phyloP scores from a whole-genome alignment of 2,888 invertebrate genomes.

The Campoplex nolae region DNA sequence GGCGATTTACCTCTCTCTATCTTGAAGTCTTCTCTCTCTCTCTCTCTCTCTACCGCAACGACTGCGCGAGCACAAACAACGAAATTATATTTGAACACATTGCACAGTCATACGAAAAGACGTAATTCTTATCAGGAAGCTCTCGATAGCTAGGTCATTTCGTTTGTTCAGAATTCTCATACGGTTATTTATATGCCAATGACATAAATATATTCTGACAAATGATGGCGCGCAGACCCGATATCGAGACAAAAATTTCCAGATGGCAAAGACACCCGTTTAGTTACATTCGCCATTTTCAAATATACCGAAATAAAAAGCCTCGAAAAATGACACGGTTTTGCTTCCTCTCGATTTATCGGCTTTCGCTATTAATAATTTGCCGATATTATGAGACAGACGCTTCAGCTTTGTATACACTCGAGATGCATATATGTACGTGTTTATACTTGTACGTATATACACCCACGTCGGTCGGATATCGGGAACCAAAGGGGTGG shows the following conservation, averaged over 20 bases:
- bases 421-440: background rate
- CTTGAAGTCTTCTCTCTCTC: constrained; percentile 36
- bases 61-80: constrained; percentile 26
- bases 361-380: constrained; percentile 60
- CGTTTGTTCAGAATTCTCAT: background rate
- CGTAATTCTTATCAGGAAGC: background rate
- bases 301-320: constrained; percentile 34
- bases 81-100: constrained; percentile 21
- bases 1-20: constrained; percentile 26
- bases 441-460: constrained; percentile 34
- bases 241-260: constrained; percentile 44
- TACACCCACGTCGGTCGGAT: constrained; percentile 58
- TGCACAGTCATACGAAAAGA: background rate
- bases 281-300: background rate
- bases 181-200: background rate
- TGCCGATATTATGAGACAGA: constrained; percentile 39
- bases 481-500: background rate
- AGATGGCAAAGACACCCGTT: constrained; percentile 51
- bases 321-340: constrained; percentile 16
- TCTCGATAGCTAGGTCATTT: background rate
- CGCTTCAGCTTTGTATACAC: constrained; percentile 21
- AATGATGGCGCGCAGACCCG: constrained; percentile 13
- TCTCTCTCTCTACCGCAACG: constrained; percentile 41
- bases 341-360: constrained; percentile 46
- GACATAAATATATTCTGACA: constrained; percentile 60